phyloP scores from a whole-genome alignment of 2,888 invertebrate species.

The Mycalesis mineus region DNA sequence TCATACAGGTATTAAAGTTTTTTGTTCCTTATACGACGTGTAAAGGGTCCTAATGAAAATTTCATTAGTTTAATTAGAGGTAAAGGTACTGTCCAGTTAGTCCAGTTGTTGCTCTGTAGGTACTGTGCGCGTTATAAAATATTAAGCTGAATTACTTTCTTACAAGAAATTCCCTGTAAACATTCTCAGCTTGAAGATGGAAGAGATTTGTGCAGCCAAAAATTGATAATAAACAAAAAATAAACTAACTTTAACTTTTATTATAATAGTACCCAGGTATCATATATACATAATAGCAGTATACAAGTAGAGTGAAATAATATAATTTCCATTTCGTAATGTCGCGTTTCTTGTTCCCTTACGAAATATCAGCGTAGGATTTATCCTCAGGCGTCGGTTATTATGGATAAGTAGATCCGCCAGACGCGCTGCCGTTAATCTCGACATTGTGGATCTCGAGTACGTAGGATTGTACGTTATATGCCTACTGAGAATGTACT shows the following conservation, averaged over 20 bases:
- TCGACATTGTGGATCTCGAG: neutral
- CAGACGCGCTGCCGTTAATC: neutral
- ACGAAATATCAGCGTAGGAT: neutral
- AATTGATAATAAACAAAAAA: too few species aligned
- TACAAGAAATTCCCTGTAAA: too few species aligned
- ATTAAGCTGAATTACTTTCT: too few species aligned
- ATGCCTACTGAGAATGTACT: neutral
- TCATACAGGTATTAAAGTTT: conserved; percentile 4
- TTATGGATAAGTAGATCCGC: neutral
- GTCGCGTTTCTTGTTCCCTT: neutral
- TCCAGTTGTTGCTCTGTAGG: too few species aligned
- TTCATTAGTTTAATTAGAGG: neutral
- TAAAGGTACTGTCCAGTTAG: too few species aligned
- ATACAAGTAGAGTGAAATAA: neutral
- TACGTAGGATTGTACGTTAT: neutral
- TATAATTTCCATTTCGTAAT: neutral
- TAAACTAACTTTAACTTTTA: too few species aligned
- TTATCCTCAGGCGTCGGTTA: neutral
- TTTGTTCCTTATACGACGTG: neutral
- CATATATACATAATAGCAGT: too few species aligned
- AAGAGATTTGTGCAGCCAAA: too few species aligned
- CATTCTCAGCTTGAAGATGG: too few species aligned
- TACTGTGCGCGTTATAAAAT: too few species aligned
- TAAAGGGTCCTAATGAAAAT: neutral
- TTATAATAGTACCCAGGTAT: too few species aligned